These are phyloP conservation scores for Nothobranchius furzeri DNA, from an alignment of 2,113 vertebrate genomes.

Conservation along the genomic window DNA sequence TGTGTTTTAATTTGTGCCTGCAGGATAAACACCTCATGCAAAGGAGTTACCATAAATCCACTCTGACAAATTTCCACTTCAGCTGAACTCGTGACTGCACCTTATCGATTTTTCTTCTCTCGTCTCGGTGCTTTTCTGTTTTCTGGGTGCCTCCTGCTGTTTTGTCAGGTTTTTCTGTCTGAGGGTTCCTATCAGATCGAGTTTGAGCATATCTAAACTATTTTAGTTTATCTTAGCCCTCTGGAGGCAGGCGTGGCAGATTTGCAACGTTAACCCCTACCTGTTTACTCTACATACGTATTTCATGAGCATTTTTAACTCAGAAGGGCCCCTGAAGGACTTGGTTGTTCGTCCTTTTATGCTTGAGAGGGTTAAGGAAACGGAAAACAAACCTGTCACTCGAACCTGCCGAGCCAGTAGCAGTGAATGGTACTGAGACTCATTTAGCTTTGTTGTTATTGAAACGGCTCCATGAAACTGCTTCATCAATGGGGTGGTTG, in stretches of 20 bases:
- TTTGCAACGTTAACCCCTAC: too few relatives aligned
- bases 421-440: too few relatives aligned
- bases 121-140: neutral
- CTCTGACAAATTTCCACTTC: neutral
- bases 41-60: neutral
- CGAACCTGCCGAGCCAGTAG: neutral
- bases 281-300: too few relatives aligned
- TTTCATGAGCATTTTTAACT: too few relatives aligned
- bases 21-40: constrained; percentile 5
- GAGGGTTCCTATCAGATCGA: constrained; percentile 5
- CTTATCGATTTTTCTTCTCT: constrained; percentile 9
- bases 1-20: neutral
- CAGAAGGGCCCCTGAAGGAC: too few relatives aligned
- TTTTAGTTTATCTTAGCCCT: neutral
- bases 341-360: too few relatives aligned
- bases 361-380: too few relatives aligned
- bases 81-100: neutral
- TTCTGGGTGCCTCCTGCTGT: neutral
- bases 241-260: too few relatives aligned
- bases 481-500: too few relatives aligned
- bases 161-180: neutral
- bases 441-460: too few relatives aligned
- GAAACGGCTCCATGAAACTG: too few relatives aligned
- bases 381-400: too few relatives aligned
- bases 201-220: neutral